Evolutionary conservation across 2,888 invertebrate species (phyloP).

Genomic region (Xanthia togata): DNA sequence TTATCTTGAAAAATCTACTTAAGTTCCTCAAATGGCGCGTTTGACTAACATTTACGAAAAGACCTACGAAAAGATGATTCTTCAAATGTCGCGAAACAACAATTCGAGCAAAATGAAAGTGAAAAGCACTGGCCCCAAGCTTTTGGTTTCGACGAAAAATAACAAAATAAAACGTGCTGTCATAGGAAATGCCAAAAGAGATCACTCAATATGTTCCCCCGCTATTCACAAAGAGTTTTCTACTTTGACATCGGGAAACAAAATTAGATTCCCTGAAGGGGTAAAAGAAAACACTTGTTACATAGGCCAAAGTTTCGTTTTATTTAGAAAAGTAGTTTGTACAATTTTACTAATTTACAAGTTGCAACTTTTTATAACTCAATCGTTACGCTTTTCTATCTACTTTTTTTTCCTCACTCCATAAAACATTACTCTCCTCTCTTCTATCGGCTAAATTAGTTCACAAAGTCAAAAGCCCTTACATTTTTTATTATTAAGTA

Average conservation of each 20-base stretch:
- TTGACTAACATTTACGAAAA: not conserved
- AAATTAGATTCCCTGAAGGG: conserved; percentile 39
- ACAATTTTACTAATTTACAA: conserved; percentile 86
- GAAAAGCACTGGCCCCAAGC: conserved; percentile 36
- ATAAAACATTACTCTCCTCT: conserved; percentile 74
- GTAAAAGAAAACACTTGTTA: conserved; percentile 74
- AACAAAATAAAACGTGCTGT: conserved; percentile 49
- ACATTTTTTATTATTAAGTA: conserved; percentile 72
- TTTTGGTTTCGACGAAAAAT: conserved; percentile 31
- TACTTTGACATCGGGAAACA: conserved; percentile 58
- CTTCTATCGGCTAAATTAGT: conserved; percentile 69
- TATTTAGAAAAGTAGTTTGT: conserved; percentile 90
- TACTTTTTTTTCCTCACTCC: conserved; percentile 79
- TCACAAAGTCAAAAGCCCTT: conserved; percentile 85
- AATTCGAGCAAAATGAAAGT: conserved; percentile 15
- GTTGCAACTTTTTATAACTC: conserved; percentile 68
- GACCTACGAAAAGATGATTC: not conserved
- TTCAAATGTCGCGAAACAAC: not conserved
- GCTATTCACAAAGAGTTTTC: conserved; percentile 57
- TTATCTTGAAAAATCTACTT: too few relatives aligned
- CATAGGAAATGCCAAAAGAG: conserved; percentile 53
- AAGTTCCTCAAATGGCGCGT: too few relatives aligned
- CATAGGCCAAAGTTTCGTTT: conserved; percentile 90
- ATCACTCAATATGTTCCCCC: conserved; percentile 53
- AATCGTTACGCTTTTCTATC: conserved; percentile 70